These are phyloP conservation scores for Sebastes diaconus DNA, from an alignment of 2,797 vertebrate species.

Conservation along the genomic window DNA sequence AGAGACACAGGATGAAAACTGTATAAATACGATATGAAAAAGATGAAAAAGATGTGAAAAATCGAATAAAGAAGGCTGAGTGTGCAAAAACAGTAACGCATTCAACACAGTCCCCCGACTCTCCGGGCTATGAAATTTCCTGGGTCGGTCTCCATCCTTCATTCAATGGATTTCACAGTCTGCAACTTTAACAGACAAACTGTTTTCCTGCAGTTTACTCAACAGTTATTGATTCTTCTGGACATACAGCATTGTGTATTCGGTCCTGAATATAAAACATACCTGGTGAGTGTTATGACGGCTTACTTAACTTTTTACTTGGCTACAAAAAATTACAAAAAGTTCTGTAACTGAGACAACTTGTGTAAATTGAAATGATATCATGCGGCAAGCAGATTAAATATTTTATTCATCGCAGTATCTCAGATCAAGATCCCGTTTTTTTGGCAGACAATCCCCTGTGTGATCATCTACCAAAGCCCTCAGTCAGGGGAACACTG, in stretches of 20 bases:
- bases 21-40: slow-evolving; percentile 42
- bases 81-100: slow-evolving; percentile 34
- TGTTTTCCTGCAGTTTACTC: slow-evolving; percentile 16
- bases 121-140: slow-evolving; percentile 11
- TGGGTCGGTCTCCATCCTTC: slow-evolving; percentile 18
- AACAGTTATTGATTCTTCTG: slow-evolving; percentile 23
- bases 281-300: not conserved
- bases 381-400: slow-evolving; percentile 8
- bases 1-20: slow-evolving; percentile 11
- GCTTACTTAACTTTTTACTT: not conserved
- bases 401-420: slow-evolving; percentile 22
- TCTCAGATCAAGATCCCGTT: slow-evolving; percentile 32
- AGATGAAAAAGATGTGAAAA: slow-evolving; percentile 36
- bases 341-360: slow-evolving; percentile 3
- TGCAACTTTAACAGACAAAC: slow-evolving; percentile 19
- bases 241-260: slow-evolving; percentile 6
- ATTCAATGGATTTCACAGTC: slow-evolving; percentile 28
- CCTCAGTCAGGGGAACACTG: slow-evolving; percentile 28
- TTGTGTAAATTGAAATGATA: not conserved
- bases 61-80: slow-evolving; percentile 43
- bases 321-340: not conserved
- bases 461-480: slow-evolving; percentile 35
- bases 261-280: not conserved
- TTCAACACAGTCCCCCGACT: slow-evolving; percentile 26
- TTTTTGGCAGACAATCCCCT: slow-evolving; percentile 31